A percentile compares a stretch with the other conserved stretches of the same genome.
These are phyloP conservation scores for Ephestia elutella DNA, from an alignment of 1,140 invertebrate species.

Conservation along the genomic window DNA sequence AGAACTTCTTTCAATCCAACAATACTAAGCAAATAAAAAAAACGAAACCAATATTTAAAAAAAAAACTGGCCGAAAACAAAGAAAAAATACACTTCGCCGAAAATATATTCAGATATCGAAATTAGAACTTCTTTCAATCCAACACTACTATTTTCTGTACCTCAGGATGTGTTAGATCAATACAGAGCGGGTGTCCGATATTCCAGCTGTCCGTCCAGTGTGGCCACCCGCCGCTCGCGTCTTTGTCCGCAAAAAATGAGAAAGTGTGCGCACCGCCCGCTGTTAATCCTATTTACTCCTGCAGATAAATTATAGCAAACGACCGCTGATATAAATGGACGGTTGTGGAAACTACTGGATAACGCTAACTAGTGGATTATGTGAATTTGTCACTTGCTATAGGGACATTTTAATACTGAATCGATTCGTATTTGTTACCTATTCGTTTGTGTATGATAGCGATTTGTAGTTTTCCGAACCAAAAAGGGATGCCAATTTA, in stretches of 20 bases:
- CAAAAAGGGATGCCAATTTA: no score
- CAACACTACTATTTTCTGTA: no score
- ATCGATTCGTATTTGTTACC: slow-evolving; percentile 6
- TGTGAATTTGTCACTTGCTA: slow-evolving; percentile 21
- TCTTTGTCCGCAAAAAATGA: slow-evolving; percentile 35
- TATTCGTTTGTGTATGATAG: neutral
- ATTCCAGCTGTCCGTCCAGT: neutral
- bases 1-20: no score
- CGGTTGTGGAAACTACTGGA: slow-evolving; percentile 11
- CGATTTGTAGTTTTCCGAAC: no score
- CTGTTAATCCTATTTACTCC: slow-evolving; percentile 39
- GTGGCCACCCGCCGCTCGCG: slow-evolving; percentile 18
- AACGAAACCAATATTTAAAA: no score
- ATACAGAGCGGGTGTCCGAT: neutral
- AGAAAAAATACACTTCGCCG: no score
- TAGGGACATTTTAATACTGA: slow-evolving; percentile 17
- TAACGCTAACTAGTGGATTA: slow-evolving; percentile 6
- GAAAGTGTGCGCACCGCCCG: slow-evolving; percentile 25
- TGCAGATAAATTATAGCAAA: slow-evolving; percentile 32
- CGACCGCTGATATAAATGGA: slow-evolving; percentile 27
- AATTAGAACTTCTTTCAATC: no score
- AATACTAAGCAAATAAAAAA: no score
- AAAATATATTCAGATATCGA: no score
- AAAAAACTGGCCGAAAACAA: no score
- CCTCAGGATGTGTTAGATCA: neutral